These are phyloP conservation scores for Lacerta agilis DNA, from an alignment of 2,797 vertebrate species.

Conservation along the genomic window DNA sequence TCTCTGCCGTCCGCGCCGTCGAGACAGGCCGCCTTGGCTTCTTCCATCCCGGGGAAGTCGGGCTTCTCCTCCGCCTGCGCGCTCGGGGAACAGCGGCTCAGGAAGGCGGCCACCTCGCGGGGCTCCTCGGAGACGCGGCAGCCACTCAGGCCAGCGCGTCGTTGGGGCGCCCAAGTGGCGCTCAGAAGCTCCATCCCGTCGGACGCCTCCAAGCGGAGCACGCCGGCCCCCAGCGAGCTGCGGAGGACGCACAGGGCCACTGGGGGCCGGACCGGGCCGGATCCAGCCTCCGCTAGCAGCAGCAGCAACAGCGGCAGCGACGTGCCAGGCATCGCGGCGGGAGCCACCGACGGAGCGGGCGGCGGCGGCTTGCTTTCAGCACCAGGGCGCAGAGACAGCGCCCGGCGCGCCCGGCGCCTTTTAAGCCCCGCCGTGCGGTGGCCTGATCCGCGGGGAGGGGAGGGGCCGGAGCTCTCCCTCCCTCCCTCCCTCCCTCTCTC, in stretches of 20 bases:
- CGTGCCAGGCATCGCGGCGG: not conserved
- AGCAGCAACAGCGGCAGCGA: not conserved
- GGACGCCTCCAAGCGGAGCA: slow-evolving; percentile 74
- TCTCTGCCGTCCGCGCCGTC: slow-evolving; percentile 58
- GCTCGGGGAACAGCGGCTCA: slow-evolving; percentile 68
- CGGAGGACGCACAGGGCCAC: slow-evolving; percentile 21
- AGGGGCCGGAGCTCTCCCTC: not conserved
- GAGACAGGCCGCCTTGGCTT: slow-evolving; percentile 6
- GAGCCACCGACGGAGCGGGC: not conserved
- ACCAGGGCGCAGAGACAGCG: slow-evolving; percentile 8
- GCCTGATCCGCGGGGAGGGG: not conserved
- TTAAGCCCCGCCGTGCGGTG: not conserved
- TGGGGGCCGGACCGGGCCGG: not conserved
- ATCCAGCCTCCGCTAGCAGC: not conserved
- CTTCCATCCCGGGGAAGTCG: not conserved
- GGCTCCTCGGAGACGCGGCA: slow-evolving; percentile 73
- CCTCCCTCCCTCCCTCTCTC: not conserved
- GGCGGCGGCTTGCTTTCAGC: slow-evolving; percentile 6
- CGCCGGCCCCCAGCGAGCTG: slow-evolving; percentile 20
- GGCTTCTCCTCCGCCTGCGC: not conserved
- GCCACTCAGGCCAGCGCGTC: slow-evolving; percentile 60
- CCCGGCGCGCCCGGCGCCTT: slow-evolving; percentile 2
- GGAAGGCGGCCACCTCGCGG: slow-evolving; percentile 75
- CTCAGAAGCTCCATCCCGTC: slow-evolving; percentile 78
- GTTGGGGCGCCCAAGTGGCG: slow-evolving; percentile 55